phyloP scores from a whole-genome alignment of 2,888 invertebrate species.

The Nysson spinosus region DNA sequence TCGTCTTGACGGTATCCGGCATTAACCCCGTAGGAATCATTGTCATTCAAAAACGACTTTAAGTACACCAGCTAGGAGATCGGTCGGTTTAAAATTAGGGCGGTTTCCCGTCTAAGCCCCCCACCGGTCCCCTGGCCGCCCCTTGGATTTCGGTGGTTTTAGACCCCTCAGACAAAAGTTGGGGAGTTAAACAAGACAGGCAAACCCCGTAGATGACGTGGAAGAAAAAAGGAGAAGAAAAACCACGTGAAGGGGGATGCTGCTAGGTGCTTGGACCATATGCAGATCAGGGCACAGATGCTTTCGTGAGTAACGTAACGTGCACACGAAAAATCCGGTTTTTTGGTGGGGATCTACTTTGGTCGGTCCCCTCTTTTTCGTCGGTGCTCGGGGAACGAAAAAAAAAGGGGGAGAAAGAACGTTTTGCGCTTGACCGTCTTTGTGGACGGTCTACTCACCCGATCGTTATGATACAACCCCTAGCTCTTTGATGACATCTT shows the following conservation, averaged over 20 bases:
- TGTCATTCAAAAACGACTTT: constrained; percentile 73
- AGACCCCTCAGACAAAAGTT: constrained; percentile 27
- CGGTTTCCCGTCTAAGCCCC: constrained; percentile 27
- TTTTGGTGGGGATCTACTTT: constrained; percentile 38
- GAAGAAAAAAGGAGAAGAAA: constrained; percentile 41
- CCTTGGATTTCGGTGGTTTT: constrained; percentile 18
- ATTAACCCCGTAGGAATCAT: constrained; percentile 60
- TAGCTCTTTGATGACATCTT: background rate
- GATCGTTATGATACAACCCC: constrained; percentile 11
- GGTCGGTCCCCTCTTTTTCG: constrained; percentile 3
- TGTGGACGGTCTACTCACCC: background rate
- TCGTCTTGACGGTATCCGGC: constrained; percentile 54
- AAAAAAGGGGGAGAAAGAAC: background rate
- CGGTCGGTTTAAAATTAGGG: constrained; percentile 74
- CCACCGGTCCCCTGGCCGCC: background rate
- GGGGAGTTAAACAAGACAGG: constrained; percentile 38
- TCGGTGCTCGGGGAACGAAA: constrained; percentile 9
- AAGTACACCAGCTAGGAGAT: constrained; percentile 52
- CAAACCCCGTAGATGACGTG: constrained; percentile 29
- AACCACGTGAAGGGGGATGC: constrained; percentile 56
- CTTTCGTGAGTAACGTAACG: constrained; percentile 53
- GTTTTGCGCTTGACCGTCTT: constrained; percentile 16
- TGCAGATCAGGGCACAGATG: constrained; percentile 76
- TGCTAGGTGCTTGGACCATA: constrained; percentile 66
- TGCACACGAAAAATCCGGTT: constrained; percentile 68